Percentiles rank a stretch among this genome's conserved stretches.
phyloP scores from a whole-genome alignment of 2,888 invertebrate genomes.

The Byasa hedistus region DNA sequence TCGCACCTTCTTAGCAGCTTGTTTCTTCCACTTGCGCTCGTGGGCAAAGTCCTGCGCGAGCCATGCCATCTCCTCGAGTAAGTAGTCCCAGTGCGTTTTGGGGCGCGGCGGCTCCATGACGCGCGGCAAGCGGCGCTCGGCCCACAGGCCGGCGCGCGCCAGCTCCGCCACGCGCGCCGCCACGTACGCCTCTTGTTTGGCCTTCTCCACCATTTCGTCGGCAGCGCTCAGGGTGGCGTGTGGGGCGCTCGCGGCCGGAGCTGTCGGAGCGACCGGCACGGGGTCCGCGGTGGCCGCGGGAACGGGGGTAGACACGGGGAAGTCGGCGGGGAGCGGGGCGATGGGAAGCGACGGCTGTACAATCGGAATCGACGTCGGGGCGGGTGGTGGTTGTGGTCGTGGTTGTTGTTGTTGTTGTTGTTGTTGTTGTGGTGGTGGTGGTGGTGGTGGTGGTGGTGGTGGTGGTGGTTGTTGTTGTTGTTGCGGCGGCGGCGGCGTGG shows the following conservation, averaged over 20 bases:
- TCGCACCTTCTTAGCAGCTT: conserved; percentile 90
- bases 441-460: too few species aligned
- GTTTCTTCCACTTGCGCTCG: conserved; percentile 98
- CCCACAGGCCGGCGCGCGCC: conserved; percentile 97
- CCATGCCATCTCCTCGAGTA: conserved; percentile 99
- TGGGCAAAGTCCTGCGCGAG: conserved; percentile 98
- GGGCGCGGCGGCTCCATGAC: conserved; percentile 92
- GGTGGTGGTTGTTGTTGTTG: too few species aligned
- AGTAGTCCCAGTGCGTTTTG: conserved; percentile 99
- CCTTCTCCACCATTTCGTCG: conserved; percentile 69
- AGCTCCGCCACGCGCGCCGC: conserved; percentile 95
- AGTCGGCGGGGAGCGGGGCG: conserved; percentile 68
- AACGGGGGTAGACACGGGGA: conserved; percentile 53
- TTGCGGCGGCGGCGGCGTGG: conserved; percentile 81
- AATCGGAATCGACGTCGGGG: conserved; percentile 41
- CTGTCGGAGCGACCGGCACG: conserved; percentile 45
- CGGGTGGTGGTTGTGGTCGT: conserved; percentile 77
- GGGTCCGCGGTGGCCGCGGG: conserved; percentile 32
- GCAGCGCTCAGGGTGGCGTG: conserved; percentile 56
- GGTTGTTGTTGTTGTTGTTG: too few species aligned
- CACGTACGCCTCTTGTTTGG: conserved; percentile 91
- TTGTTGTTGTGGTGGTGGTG: too few species aligned
- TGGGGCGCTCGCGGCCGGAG: conserved; percentile 46
- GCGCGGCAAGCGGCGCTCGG: conserved; percentile 94
- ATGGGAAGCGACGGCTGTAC: conserved; percentile 42